Evolutionary conservation across 2,888 invertebrate species (phyloP).

Genomic region (Eugnorisma glareosa): DNA sequence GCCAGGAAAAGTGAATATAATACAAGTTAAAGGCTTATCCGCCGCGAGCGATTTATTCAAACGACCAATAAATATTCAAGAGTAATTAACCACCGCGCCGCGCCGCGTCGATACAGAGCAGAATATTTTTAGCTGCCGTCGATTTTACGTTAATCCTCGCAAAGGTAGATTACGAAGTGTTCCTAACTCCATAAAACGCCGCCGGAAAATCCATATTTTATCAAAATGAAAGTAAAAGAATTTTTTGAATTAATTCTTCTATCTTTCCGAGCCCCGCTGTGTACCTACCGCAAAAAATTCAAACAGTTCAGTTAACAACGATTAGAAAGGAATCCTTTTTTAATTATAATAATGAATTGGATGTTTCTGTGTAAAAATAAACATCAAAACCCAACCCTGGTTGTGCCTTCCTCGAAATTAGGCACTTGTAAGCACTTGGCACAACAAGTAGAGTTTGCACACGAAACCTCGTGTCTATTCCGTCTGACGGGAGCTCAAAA

Average conservation of each 20-base stretch:
- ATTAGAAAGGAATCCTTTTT: slow-evolving; percentile 39
- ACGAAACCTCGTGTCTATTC: slow-evolving; percentile 77
- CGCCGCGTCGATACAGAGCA: slow-evolving; percentile 81
- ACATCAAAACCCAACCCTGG: slow-evolving; percentile 40
- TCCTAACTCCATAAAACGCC: slow-evolving; percentile 79
- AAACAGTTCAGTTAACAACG: slow-evolving; percentile 53
- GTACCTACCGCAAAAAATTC: slow-evolving; percentile 64
- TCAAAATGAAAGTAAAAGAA: slow-evolving; percentile 72
- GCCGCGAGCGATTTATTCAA: slow-evolving; percentile 88
- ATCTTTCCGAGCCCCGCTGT: slow-evolving; percentile 59
- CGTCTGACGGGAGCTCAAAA: slow-evolving; percentile 82
- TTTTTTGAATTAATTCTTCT: slow-evolving; percentile 69
- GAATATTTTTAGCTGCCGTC: slow-evolving; percentile 86
- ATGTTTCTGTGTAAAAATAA: slow-evolving; percentile 52
- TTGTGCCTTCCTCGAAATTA: slow-evolving; percentile 69
- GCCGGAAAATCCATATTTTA: slow-evolving; percentile 77
- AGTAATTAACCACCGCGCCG: slow-evolving; percentile 87
- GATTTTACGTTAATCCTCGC: slow-evolving; percentile 85
- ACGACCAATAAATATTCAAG: slow-evolving; percentile 90
- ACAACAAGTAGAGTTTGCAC: slow-evolving; percentile 74
- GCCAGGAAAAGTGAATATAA: slow-evolving; percentile 82
- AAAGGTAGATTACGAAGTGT: slow-evolving; percentile 86
- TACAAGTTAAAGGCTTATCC: slow-evolving; percentile 86
- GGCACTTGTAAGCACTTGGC: slow-evolving; percentile 72
- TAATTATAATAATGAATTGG: slow-evolving; percentile 33